Evolutionary conservation across 2,888 invertebrate species (phyloP), one percentile per base, ranked within the genome.

Genomic region (Drosophila parthenogenetica): DNA sequence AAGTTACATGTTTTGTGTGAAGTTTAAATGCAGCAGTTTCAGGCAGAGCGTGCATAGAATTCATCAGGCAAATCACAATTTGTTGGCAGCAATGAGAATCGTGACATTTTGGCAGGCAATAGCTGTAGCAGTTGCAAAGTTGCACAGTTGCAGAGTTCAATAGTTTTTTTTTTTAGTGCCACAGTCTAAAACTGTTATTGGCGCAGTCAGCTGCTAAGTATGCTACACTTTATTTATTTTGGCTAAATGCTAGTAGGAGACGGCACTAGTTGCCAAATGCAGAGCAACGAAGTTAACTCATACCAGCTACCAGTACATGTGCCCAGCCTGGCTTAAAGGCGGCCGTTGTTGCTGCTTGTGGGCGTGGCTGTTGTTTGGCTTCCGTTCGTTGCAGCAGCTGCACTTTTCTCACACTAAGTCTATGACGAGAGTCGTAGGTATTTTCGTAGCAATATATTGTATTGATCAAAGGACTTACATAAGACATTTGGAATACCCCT

Each of bases 351-450:
- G 49, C 40, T 65, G 64, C 22, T 25, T 37, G 58, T 40, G 50
- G 77, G 35, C 57, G 61, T 61, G 65, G 62, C 43, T 58, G 57
- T 54, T 61, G 72, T 61, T 49, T 61, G 29, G 7, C 29, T 29
- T 29, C 29, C 61, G 53, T 55, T 49, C 40, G 61, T 29, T 60
- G 50, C 49, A 69, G 67, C 67, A 55, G 71, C 79, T 50, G 73
- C 68, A 63, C 70, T 73, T 39, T 69, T 49, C 13, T 49, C 35
- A 32, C 63, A 76, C 88, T 86, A 86, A 71, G 85, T 81, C 89
- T 86, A 73, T 8, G 50, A 25, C 17, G 32, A 64, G 51, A 48
- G 50, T 43, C 49, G 55, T 78, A 50, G 42, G 29, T 29, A 46
- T 51, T 37, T 46, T 49, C 35, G 35, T 43, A 22, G 37, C 54